These are phyloP conservation scores for Epinotia nisella DNA, from an alignment of 2,888 invertebrate genomes.

Conservation along the genomic window DNA sequence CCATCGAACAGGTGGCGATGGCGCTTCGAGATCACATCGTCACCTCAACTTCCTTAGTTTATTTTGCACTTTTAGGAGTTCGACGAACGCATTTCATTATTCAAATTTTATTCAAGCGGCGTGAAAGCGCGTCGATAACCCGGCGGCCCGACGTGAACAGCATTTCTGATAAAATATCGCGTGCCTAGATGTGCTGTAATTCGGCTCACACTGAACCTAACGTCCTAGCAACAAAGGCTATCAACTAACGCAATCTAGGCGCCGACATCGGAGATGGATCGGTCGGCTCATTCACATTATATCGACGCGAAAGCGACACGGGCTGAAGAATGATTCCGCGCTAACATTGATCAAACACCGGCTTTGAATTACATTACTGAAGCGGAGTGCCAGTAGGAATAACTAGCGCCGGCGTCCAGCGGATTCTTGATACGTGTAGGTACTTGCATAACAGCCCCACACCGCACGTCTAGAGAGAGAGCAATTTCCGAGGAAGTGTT, in stretches of 20 bases:
- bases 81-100: conserved; percentile 77
- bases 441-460: conserved; percentile 27
- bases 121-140: conserved; percentile 81
- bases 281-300: conserved; percentile 62
- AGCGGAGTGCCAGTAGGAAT: conserved; percentile 36
- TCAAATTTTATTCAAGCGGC: conserved; percentile 79
- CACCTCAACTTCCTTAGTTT: conserved; percentile 57
- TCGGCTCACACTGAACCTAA: conserved; percentile 53
- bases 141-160: conserved; percentile 69
- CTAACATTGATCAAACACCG: conserved; percentile 63
- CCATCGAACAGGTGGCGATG: conserved; percentile 76
- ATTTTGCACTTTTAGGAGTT: conserved; percentile 78
- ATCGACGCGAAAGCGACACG: conserved; percentile 63
- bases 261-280: conserved; percentile 56
- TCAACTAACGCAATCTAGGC: conserved; percentile 51
- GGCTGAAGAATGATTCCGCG: conserved; percentile 55
- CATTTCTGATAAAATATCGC: conserved; percentile 67
- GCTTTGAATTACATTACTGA: conserved; percentile 61
- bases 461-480: conserved; percentile 55
- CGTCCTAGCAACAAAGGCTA: conserved; percentile 58
- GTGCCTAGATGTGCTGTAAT: conserved; percentile 57
- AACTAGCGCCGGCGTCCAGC: conserved; percentile 48
- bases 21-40: conserved; percentile 54
- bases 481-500: conserved; percentile 70
- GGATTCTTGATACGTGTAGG: conserved; percentile 52